Evolutionary conservation across 1,140 invertebrate species (phyloP), one percentile per base, ranked within the genome.

Genomic region (Homalodisca vitripennis): DNA sequence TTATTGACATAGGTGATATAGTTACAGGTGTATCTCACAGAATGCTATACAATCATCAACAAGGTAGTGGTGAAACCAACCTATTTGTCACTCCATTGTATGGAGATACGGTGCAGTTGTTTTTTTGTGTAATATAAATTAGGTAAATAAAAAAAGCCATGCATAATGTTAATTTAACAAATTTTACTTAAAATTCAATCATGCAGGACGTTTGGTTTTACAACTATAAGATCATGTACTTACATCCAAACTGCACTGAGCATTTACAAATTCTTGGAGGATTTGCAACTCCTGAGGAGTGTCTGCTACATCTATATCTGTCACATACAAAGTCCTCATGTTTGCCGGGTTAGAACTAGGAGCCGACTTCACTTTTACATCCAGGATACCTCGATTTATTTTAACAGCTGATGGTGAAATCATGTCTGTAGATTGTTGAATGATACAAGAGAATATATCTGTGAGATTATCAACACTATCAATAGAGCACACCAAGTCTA

Each of bases 401-500:
- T 12, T 48, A 24, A 29, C 63, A 24, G 24, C 34, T n/a, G 22
- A 69, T 2, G 24, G 32, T 12, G 10, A 10, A 12, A 64, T 22
- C 26, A 14, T 53, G 3, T 34, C 41, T 3, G 31, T 41, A 22
- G 68, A n/a, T 48, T 65, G n/a, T 71, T 41, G 6, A 68, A 51
- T 57, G 73, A 32, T n/a, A 72, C 48, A 73, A 67, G 76, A n/a
- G 66, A 60, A 53, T 71, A 60, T 14, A 14, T 41, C 51, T 27
- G 53, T 68, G 6, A 13, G 30, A 31, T 57, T 53, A 13, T 41
- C 65, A n/a, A 55, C 67, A 27, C 64, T 66, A 6, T 68, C 55
- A 13, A 29, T 26, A 41, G 51, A 55, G 57, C 79, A 80, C 0
- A 73, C 68, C 13, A 81, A 77, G 31, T 78, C 71, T 63, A 76